These are phyloP conservation scores for Tridacna gigas DNA, from an alignment of 2,888 invertebrate genomes.

Conservation along the genomic window DNA sequence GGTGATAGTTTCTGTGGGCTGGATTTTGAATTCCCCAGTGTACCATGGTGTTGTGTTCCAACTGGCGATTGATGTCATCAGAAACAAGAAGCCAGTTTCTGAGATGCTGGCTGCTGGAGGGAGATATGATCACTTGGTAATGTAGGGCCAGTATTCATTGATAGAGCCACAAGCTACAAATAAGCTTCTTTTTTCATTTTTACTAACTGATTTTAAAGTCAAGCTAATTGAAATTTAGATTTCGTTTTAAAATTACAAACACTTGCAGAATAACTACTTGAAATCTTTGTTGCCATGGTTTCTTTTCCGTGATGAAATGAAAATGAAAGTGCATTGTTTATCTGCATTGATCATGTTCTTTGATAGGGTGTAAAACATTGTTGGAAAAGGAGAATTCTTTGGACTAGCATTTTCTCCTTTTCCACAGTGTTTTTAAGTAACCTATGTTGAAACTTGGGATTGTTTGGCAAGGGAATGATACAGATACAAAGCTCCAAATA, in stretches of 20 bases:
- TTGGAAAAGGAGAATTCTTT: neutral
- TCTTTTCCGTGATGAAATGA: no score
- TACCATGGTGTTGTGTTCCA: conserved; percentile 90
- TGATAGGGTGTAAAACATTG: no score
- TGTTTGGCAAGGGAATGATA: neutral
- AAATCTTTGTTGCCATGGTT: no score
- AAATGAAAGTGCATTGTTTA: no score
- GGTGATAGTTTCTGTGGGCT: conserved; percentile 87
- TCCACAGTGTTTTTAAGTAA: neutral
- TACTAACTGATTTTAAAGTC: no score
- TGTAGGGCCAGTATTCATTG: neutral
- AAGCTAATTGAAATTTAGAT: no score
- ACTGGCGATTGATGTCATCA: conserved; percentile 88
- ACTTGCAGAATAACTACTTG: no score
- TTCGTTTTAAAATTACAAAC: no score
- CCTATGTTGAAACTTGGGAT: neutral
- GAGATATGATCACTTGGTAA: conserved; percentile 93
- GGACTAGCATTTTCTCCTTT: neutral
- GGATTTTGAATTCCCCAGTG: conserved; percentile 88
- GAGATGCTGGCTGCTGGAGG: conserved; percentile 95
- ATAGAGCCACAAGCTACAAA: no score
- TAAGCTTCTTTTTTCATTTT: no score
- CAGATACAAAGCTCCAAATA: no score
- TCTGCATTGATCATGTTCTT: no score
- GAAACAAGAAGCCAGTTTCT: conserved; percentile 85